These are phyloP conservation scores for Podarcis cretensis DNA, from an alignment of 2,113 vertebrate genomes.

Conservation along the genomic window DNA sequence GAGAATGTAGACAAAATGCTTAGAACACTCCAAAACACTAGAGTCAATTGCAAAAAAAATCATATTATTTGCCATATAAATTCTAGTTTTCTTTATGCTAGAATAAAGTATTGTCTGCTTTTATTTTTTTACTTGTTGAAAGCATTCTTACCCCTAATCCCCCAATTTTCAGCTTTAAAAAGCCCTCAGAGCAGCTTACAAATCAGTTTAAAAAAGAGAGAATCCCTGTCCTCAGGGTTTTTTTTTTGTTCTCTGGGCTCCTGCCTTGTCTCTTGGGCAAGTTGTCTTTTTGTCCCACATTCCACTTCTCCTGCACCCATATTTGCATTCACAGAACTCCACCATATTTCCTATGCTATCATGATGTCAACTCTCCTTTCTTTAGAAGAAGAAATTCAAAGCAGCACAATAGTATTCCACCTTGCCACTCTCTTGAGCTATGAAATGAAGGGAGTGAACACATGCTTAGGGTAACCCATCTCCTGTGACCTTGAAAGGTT, in stretches of 20 bases:
- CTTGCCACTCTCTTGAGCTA: neutral
- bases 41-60: neutral
- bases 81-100: neutral
- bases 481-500: neutral
- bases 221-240: neutral
- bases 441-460: neutral
- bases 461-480: neutral
- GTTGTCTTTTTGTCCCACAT: no score
- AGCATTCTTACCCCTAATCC: neutral
- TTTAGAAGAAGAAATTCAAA: neutral
- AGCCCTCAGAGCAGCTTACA: neutral
- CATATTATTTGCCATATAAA: neutral
- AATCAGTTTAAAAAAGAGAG: neutral
- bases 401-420: neutral
- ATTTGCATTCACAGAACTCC: neutral
- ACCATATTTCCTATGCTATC: neutral
- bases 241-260: neutral
- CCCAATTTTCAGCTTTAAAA: neutral
- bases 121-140: neutral
- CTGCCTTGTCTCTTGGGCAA: neutral
- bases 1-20: neutral
- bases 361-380: neutral
- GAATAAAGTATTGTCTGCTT: neutral
- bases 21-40: neutral
- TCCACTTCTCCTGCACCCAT: neutral